A percentile compares a stretch with the other conserved stretches of the same genome.
Conservation (phyloP, 2,797 vertebrate species). For the Eulemur albifrons region DNA sequence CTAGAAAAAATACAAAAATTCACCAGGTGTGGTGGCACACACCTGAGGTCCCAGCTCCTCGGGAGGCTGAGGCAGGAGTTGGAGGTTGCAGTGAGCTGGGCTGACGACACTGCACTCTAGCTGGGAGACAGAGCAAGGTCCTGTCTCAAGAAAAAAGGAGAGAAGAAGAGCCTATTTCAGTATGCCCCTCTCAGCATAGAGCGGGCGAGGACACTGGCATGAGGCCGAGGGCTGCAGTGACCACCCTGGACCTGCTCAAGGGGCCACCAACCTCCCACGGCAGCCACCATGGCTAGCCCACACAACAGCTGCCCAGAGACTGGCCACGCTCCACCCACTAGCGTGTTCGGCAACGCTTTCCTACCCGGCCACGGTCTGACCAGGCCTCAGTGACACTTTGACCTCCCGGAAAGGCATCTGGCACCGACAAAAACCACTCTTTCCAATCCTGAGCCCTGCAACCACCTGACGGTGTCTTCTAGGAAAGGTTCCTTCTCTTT, state of each 20-base stretch:
- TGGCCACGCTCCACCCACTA: accelerated
- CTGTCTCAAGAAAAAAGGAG: background rate
- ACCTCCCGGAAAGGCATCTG: background rate
- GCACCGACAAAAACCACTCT: background rate
- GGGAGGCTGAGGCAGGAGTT: background rate
- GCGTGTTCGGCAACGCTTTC: too few relatives aligned
- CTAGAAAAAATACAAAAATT: background rate
- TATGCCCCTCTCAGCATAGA: background rate
- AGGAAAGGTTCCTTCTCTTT: background rate
- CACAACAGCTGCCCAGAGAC: background rate
- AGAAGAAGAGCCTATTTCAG: background rate
- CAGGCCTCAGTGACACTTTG: background rate
- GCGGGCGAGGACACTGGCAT: too few relatives aligned
- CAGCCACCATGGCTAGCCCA: background rate
- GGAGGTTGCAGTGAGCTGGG: background rate
- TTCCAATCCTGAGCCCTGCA: background rate
- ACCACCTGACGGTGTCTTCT: background rate
- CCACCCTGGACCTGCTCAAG: background rate
- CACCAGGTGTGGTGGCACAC: too few relatives aligned
- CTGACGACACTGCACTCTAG: background rate
- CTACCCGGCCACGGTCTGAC: accelerated
- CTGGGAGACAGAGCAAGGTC: background rate
- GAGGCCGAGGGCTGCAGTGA: background rate
- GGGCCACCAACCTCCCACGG: background rate
- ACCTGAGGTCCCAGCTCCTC: background rate